Base-by-base conservation (phyloP, 2,888 invertebrate genomes). In the Stegophylla sp. region DNA sequence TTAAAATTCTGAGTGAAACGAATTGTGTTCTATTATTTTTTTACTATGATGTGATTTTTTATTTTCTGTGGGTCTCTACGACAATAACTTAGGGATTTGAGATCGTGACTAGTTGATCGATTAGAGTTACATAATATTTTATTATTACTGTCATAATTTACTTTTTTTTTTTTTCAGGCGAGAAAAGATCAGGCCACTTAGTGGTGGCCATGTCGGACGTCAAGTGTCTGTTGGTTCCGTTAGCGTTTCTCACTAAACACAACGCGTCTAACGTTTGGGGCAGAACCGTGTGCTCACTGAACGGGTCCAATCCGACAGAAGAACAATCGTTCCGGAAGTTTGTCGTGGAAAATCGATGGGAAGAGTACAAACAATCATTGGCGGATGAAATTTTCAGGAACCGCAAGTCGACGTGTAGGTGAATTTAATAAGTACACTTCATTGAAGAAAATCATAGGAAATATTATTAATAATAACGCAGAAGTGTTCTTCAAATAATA, bases 251-350 rank as follows among this genome's bases (percentile, higher is more conserved):
- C 23, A 85, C 91, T 56, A 90, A 91, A 84, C 89, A 90, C 66
- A 91, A 91, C 85, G 89, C 89, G 0, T 90, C 90, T 12, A 90
- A 91, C 84, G 90, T 91, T 56, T 92, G 92, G 91, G 88, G 89
- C 41, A 88, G 90, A 45, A 90, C 91, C 43, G 87, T 88, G 83
- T 88, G 90, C 72, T 91, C 89, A 84, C 86, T 92, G 79, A 88
- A 90, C 82, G 89, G 88, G 0, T 87, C 89, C 86, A 90, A 91
- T 84, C 91, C 91, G 0, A 87, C 61, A 15, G 85, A 10, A n/a
- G 63, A 89, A 84, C 86, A 89, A 84, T 86, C 91, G n/a, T 91
- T 90, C 85, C 85, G 89, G 69, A 87, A 86, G 79, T 91, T 90
- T 72, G 86, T 89, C 0, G 75, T 66, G 53, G 66, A 74, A 15